Percentiles rank a stretch among this genome's conserved stretches.
These are phyloP conservation scores for Typhlomys cinereus DNA, from an alignment of 2,113 vertebrate genomes.

Conservation along the genomic window DNA sequence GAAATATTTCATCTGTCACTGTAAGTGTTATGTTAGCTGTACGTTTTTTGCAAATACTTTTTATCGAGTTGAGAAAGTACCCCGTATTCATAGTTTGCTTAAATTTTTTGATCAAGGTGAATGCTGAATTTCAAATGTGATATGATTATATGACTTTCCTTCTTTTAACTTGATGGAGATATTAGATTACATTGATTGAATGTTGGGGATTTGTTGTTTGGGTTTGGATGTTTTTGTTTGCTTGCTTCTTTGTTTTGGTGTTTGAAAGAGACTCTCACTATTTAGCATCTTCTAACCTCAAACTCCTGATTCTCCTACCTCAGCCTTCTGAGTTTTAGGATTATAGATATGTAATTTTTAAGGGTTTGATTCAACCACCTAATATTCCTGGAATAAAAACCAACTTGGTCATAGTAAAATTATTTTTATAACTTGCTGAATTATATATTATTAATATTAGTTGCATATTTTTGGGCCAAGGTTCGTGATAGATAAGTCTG, in stretches of 20 bases:
- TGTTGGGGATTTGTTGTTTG: not conserved
- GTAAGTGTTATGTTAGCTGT: not conserved
- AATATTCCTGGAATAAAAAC: not conserved
- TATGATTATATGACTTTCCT: conserved; percentile 44
- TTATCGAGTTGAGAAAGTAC: conserved; percentile 13
- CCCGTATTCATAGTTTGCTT: conserved; percentile 5
- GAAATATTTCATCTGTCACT: conserved; percentile 19
- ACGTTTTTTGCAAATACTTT: conserved; percentile 13
- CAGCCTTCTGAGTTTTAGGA: too few relatives aligned
- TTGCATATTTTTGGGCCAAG: conserved; percentile 43
- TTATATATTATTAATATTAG: conserved; percentile 39
- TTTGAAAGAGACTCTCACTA: not conserved
- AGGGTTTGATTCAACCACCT: too few relatives aligned
- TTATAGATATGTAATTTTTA: not conserved
- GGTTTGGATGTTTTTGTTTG: not conserved
- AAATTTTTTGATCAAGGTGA: conserved; percentile 42
- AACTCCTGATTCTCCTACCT: not conserved
- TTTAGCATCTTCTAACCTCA: not conserved
- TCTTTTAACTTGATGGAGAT: conserved; percentile 42
- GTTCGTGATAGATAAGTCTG: conserved; percentile 5
- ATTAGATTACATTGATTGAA: conserved; percentile 14
- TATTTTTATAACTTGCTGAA: conserved; percentile 30
- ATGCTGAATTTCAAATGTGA: conserved; percentile 47
- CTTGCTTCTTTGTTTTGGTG: not conserved
- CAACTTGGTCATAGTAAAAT: conserved; percentile 42